A percentile compares a stretch with the other conserved stretches of the same genome.
phyloP scores from a whole-genome alignment of 2,113 vertebrate species.

The Falcunculus frontatus region DNA sequence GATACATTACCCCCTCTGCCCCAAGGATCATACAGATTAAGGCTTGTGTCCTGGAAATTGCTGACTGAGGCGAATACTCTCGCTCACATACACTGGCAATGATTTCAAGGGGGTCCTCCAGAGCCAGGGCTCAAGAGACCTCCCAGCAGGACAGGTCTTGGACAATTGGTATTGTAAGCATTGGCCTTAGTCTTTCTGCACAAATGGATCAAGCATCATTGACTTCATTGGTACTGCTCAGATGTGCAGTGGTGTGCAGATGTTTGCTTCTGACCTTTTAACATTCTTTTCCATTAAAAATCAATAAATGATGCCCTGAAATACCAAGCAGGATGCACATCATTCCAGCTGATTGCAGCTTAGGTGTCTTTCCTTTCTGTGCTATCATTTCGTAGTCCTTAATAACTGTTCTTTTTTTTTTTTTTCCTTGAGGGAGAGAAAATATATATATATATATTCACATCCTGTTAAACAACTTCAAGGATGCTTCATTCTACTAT shows the following conservation, averaged over 20 bases:
- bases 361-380: neutral
- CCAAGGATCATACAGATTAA: neutral
- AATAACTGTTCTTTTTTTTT: neutral
- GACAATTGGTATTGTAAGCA: neutral
- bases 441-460: neutral
- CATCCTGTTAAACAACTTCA: neutral
- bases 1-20: neutral
- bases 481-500: neutral
- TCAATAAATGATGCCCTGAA: neutral
- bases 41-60: neutral
- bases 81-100: neutral
- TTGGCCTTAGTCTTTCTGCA: neutral
- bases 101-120: neutral
- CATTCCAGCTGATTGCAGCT: neutral
- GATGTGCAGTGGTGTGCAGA: neutral
- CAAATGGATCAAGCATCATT: neutral
- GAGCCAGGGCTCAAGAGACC: neutral
- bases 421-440: neutral
- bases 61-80: neutral
- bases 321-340: neutral
- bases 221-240: neutral
- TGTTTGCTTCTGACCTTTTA: constrained; percentile 19
- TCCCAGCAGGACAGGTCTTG: neutral
- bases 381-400: neutral
- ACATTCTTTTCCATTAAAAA: constrained; percentile 1